Evolutionary conservation across 2,888 invertebrate genomes (phyloP), one percentile per base, ranked within the genome.

Genomic region (Agriotes lineatus): DNA sequence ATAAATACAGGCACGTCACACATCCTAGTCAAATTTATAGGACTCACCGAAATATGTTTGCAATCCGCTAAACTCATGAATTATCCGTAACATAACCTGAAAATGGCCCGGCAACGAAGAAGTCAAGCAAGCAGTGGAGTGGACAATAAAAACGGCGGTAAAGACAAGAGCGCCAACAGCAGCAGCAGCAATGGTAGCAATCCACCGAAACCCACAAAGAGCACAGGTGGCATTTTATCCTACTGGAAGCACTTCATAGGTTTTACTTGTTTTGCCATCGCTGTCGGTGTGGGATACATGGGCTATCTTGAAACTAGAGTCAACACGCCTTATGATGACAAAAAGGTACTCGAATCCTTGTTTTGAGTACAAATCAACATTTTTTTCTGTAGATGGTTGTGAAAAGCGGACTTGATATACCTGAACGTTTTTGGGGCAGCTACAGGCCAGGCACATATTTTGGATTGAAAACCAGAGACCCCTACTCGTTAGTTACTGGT

Each of bases 341-440:
- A 91, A 73, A 95, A 93, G 87, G 93, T 92, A 82, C 65, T 10
- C 35, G 35, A n/a, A 2, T 10, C n/a, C n/a, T 6, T 35, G 2
- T 10, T 6, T 35, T 37, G 19, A 45, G 48, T 19, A 42, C 12
- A 37, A 16, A 35, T 61, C 60, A 59, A 54, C 14, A 16, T 16
- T 39, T 56, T 18, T 63, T 37, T 48, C 57, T 76, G 69, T 74
- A 93, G 93, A 90, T 94, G 74, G 93, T 95, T 0, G 80, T 84
- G 56, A 86, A 87, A 57, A 86, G 89, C n/a, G 94, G 93, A 0
- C 80, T 94, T 39, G 89, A 91, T 54, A 88, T 92, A 1, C 91
- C 93, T 0, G 92, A 93, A 9, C 87, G 91, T 42, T 96, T 92
- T 84, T 99, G 99, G 99, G 99, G 99, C 6, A 91, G 94, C 0